A percentile compares a stretch with the other conserved stretches of the same genome.
phyloP scores from a whole-genome alignment of 2,888 invertebrate genomes.

The Caenorhabditis sinica region DNA sequence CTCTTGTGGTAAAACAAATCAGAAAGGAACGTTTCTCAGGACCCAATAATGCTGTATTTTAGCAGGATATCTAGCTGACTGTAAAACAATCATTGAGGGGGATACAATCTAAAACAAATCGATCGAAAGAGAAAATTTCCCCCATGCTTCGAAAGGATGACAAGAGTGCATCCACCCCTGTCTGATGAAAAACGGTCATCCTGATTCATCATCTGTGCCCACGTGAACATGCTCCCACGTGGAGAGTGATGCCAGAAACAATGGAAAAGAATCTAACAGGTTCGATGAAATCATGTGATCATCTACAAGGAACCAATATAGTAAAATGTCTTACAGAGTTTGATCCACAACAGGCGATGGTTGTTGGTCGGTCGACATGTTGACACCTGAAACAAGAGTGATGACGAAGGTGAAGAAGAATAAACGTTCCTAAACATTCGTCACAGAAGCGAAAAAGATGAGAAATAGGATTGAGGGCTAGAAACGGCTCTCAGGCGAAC shows the following conservation, averaged over 20 bases:
- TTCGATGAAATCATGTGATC: constrained; percentile 33
- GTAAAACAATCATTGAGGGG: too few relatives aligned
- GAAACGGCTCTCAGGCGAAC: not conserved
- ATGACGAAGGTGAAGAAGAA: constrained; percentile 7
- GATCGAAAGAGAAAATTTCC: not conserved
- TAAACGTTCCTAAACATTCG: constrained; percentile 1
- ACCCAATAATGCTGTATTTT: too few relatives aligned
- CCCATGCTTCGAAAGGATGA: not conserved
- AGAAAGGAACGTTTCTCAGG: too few relatives aligned
- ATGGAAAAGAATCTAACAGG: constrained; percentile 3
- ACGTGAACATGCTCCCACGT: constrained; percentile 16
- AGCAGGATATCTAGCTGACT: too few relatives aligned
- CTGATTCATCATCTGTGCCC: not conserved
- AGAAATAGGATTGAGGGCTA: not conserved
- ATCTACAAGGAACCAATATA: constrained; percentile 23
- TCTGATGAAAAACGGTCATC: not conserved
- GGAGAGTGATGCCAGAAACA: not conserved
- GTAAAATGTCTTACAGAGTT: constrained; percentile 33
- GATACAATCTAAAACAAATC: too few relatives aligned
- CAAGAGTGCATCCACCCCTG: not conserved
- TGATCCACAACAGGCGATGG: constrained; percentile 30
- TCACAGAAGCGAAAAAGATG: not conserved
- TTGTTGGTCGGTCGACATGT: constrained; percentile 52
- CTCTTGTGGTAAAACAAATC: too few relatives aligned
- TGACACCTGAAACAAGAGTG: constrained; percentile 30